phyloP scores from a whole-genome alignment of 2,888 invertebrate species.

The Calliopum simillimum region DNA sequence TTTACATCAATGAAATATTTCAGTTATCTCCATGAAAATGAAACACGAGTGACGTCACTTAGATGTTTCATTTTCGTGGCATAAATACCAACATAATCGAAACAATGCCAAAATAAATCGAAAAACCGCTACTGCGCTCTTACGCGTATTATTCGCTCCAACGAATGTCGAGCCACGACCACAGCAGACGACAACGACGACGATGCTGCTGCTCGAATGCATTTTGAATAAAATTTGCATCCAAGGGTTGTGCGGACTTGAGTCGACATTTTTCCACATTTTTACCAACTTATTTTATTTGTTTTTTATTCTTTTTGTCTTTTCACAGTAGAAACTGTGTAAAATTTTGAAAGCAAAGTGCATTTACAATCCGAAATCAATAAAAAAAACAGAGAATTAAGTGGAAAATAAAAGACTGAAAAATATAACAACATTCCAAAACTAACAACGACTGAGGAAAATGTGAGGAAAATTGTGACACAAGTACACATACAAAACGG shows the following conservation, averaged over 20 bases:
- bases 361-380: slow-evolving; percentile 21
- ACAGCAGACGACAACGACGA: not conserved
- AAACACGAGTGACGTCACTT: too few relatives aligned
- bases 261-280: not conserved
- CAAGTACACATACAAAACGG: not conserved
- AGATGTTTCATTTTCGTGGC: too few relatives aligned
- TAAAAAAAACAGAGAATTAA: slow-evolving; percentile 19
- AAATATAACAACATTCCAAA: slow-evolving; percentile 25
- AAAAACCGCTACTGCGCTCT: not conserved
- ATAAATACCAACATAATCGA: too few relatives aligned
- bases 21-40: too few relatives aligned
- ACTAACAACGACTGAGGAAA: slow-evolving; percentile 11
- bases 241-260: slow-evolving; percentile 17
- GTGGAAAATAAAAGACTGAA: slow-evolving; percentile 17
- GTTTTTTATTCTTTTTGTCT: too few relatives aligned
- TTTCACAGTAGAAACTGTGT: not conserved
- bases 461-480: slow-evolving; percentile 17
- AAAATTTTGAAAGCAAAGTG: not conserved
- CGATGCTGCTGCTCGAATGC: slow-evolving; percentile 10
- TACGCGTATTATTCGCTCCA: slow-evolving; percentile 10
- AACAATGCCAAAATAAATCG: not conserved
- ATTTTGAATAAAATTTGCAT: slow-evolving; percentile 14
- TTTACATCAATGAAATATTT: too few relatives aligned
- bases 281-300: too few relatives aligned
- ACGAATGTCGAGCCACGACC: slow-evolving; percentile 4